phyloP scores from a whole-genome alignment of 2,797 vertebrate species.

The Sebastolobus alascanus region DNA sequence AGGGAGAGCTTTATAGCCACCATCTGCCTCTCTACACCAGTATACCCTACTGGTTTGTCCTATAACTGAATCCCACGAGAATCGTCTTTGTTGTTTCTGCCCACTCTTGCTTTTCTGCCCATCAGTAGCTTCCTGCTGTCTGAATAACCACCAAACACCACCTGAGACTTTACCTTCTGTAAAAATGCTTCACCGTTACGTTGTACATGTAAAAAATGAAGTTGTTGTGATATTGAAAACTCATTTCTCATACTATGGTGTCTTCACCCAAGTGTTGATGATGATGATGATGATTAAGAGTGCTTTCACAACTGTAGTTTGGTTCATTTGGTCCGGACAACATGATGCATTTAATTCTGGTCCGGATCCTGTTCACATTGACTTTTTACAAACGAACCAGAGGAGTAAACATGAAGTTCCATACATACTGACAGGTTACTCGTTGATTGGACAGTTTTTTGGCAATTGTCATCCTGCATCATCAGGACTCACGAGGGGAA shows the following conservation, averaged over 20 bases:
- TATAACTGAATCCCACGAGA: conserved; percentile 39
- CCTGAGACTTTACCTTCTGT: background rate
- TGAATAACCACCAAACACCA: background rate
- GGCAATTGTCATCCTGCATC: too few species aligned
- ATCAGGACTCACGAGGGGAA: too few species aligned
- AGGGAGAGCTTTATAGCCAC: background rate
- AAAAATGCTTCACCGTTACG: background rate
- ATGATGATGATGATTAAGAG: too few species aligned
- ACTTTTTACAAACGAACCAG: too few species aligned
- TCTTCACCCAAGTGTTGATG: background rate
- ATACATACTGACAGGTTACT: too few species aligned
- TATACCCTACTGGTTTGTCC: conserved; percentile 27
- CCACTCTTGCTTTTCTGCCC: conserved; percentile 26
- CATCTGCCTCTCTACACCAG: conserved; percentile 25
- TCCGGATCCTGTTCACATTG: too few species aligned
- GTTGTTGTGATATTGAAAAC: background rate
- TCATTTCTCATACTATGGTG: background rate
- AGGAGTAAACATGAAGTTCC: too few species aligned
- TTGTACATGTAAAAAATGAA: background rate
- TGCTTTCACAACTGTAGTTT: too few species aligned
- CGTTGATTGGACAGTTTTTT: too few species aligned
- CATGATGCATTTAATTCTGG: too few species aligned
- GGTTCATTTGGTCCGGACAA: too few species aligned
- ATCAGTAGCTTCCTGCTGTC: conserved; percentile 5
- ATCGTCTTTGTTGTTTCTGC: conserved; percentile 34